Evolutionary conservation across 2,113 vertebrate species (phyloP).

Genomic region (Anarhynchus alexandrinus): DNA sequence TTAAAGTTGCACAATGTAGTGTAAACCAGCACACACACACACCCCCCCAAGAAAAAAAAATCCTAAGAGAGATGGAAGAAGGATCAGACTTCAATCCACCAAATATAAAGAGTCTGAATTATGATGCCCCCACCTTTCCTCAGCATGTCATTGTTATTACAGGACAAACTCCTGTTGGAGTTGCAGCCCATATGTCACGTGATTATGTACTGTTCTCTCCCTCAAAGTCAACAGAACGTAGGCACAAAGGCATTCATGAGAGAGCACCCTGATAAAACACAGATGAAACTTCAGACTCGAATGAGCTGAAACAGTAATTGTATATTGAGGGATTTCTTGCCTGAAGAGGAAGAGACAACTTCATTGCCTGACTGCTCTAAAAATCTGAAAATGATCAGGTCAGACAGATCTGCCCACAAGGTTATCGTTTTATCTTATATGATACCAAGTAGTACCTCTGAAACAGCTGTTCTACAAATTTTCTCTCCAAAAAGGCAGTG

Average conservation of each 20-base stretch:
- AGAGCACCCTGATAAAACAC: neutral
- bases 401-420: neutral
- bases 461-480: neutral
- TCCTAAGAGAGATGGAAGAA: neutral
- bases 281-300: neutral
- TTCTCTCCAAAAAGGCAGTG: neutral
- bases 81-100: neutral
- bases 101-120: neutral
- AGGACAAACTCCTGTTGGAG: neutral
- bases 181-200: neutral
- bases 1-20: neutral
- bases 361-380: neutral
- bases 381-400: neutral
- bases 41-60: neutral
- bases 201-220: neutral
- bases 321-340: neutral
- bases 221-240: neutral
- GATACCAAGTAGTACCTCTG: neutral
- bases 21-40: neutral
- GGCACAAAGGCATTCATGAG: neutral
- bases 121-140: neutral
- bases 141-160: neutral
- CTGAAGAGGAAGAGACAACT: neutral
- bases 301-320: neutral
- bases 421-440: neutral